Percentiles rank a stretch among this genome's conserved stretches.
Conservation (phyloP, 2,888 invertebrate species). For the Eupelmus urozonus region DNA sequence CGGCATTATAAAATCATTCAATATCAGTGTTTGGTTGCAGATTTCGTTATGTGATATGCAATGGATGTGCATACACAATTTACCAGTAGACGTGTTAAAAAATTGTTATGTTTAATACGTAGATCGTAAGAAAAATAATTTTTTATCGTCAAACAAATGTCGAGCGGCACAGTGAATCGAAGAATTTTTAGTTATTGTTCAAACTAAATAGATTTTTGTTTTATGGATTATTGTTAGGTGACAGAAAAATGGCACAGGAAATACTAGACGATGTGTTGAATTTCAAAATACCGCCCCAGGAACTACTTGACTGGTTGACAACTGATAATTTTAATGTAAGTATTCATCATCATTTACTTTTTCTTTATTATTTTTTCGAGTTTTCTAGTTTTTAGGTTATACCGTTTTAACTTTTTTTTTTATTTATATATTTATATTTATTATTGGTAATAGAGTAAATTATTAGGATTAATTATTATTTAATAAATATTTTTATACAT, state of each 20-base stretch:
- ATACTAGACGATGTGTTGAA: conserved; percentile 64
- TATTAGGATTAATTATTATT: not conserved
- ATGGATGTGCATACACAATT: not conserved
- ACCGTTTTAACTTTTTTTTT: not conserved
- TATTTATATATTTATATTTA: no score
- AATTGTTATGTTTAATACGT: conserved; percentile 11
- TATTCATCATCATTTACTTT: no score
- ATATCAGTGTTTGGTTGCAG: not conserved
- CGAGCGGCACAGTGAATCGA: not conserved
- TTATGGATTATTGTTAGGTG: not conserved
- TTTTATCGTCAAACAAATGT: conserved; percentile 21
- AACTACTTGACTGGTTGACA: conserved; percentile 65
- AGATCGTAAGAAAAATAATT: not conserved
- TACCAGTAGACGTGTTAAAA: not conserved
- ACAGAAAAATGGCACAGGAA: conserved; percentile 63
- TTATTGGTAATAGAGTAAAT: no score
- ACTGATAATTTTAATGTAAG: conserved; percentile 64
- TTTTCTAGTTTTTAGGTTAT: conserved; percentile 18
- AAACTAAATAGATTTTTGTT: not conserved
- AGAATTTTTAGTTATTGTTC: not conserved
- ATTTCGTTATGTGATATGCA: not conserved
- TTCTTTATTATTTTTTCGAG: conserved; percentile 9
- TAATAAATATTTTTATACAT: conserved; percentile 17
- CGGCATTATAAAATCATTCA: not conserved
- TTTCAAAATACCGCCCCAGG: conserved; percentile 62